phyloP scores from a whole-genome alignment of 1,140 invertebrate genomes.

The Amphibalanus amphitrite region DNA sequence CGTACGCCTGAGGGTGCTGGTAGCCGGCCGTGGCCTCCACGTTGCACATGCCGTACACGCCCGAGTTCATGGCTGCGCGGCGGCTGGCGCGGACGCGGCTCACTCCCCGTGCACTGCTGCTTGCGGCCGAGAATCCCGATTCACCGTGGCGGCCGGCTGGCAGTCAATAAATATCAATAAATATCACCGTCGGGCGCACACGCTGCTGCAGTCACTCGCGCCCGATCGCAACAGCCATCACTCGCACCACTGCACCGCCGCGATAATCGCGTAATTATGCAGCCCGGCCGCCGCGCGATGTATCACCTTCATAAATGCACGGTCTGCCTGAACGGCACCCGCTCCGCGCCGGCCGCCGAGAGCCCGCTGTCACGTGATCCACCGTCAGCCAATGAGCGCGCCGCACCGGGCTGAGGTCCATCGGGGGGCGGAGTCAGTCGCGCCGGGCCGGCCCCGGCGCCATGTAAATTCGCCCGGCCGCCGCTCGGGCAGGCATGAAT shows the following conservation, averaged over 20 bases:
- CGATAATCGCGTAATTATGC: not conserved
- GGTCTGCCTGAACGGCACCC: not conserved
- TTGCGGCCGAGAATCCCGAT: not conserved
- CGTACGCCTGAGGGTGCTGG: slow-evolving; percentile 21
- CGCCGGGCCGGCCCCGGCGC: no score
- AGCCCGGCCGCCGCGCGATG: not conserved
- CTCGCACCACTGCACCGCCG: not conserved
- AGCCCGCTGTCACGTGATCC: not conserved
- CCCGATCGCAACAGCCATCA: not conserved
- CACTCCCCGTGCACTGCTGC: not conserved
- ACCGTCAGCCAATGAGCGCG: not conserved
- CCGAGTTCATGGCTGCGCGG: not conserved
- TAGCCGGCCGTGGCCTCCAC: slow-evolving; percentile 21
- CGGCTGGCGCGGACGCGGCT: no score
- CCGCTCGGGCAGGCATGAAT: not conserved
- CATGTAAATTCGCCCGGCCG: not conserved
- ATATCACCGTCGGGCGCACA: not conserved
- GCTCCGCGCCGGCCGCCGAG: not conserved
- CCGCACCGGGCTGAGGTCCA: not conserved
- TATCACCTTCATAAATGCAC: slow-evolving; percentile 1
- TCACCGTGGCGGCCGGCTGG: no score
- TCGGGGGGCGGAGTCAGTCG: not conserved
- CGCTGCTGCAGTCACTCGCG: not conserved
- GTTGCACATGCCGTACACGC: slow-evolving; percentile 43
- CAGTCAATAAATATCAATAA: not conserved